Evolutionary conservation across 1,140 invertebrate genomes (phyloP).

Genomic region (Latrodectus geometricus): DNA sequence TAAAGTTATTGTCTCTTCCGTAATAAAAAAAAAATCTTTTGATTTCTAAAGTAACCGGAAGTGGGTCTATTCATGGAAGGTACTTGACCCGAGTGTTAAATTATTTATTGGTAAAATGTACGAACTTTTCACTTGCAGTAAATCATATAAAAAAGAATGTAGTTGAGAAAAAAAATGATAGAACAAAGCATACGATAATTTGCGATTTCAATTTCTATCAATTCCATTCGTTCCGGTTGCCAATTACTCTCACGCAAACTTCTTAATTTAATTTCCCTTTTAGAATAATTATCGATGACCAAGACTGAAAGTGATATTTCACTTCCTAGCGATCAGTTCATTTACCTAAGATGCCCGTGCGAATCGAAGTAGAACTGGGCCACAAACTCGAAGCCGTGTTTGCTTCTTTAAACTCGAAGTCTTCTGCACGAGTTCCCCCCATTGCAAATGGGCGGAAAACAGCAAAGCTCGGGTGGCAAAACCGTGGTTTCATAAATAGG

Average conservation of each 20-base stretch:
- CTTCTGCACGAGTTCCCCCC: neutral
- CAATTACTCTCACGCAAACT: neutral
- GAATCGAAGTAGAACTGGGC: slow-evolving; percentile 18
- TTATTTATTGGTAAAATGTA: no score
- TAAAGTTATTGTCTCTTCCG: no score
- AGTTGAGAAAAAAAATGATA: neutral
- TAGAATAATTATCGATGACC: neutral
- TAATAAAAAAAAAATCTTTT: no score
- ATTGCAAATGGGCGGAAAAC: slow-evolving; percentile 29
- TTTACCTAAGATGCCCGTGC: slow-evolving; percentile 37
- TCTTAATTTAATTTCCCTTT: slow-evolving; percentile 9
- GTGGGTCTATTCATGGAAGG: no score
- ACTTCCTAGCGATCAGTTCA: slow-evolving; percentile 22
- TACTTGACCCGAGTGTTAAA: no score
- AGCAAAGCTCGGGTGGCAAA: neutral
- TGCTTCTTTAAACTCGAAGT: neutral
- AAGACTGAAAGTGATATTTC: slow-evolving; percentile 17
- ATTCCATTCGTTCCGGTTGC: neutral
- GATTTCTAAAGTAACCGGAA: no score
- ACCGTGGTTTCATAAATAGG: slow-evolving; percentile 3
- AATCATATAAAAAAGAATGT: neutral
- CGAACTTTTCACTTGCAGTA: no score
- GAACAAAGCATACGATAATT: slow-evolving; percentile 5
- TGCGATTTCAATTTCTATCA: neutral
- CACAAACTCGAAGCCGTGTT: neutral